phyloP scores from a whole-genome alignment of 2,113 vertebrate genomes.

The Empidonax alnorum region DNA sequence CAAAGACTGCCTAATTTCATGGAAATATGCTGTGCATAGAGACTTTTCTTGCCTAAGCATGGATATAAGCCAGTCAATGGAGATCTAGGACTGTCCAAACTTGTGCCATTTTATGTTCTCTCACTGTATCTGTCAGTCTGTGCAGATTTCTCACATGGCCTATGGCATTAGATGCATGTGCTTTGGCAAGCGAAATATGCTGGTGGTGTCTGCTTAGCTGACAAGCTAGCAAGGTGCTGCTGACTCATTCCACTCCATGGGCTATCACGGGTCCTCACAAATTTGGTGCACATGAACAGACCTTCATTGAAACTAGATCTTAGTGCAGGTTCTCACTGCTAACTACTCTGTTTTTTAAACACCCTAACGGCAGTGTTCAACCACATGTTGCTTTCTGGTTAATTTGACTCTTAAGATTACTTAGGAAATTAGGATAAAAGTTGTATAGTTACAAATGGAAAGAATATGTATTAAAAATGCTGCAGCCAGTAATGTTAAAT shows the following conservation, averaged over 20 bases:
- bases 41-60: neutral
- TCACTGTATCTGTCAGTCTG: neutral
- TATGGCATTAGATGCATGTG: neutral
- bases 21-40: neutral
- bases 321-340: neutral
- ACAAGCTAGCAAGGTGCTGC: neutral
- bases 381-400: neutral
- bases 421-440: neutral
- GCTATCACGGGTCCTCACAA: neutral
- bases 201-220: neutral
- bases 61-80: neutral
- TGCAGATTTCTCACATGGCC: neutral
- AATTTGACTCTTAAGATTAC: neutral
- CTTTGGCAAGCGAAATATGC: neutral
- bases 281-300: neutral
- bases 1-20: neutral
- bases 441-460: neutral
- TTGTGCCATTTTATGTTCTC: neutral
- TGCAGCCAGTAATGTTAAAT: neutral
- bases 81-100: neutral
- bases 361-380: neutral
- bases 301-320: neutral
- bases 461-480: neutral
- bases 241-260: neutral
- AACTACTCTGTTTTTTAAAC: neutral